These are phyloP conservation scores for Cacoxenus indagator DNA, from an alignment of 2,888 invertebrate genomes.

Conservation along the genomic window DNA sequence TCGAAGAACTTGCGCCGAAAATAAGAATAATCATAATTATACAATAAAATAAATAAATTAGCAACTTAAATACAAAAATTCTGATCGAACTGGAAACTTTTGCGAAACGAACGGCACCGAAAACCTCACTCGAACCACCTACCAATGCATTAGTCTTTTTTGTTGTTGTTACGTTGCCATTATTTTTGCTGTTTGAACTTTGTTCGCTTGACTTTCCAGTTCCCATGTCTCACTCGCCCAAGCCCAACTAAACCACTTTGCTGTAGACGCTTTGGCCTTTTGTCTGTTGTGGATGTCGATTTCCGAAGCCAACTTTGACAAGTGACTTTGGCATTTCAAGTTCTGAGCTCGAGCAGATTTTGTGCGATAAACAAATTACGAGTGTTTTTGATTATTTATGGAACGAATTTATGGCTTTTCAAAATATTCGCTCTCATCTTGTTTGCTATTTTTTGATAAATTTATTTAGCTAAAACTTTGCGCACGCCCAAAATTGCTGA, in stretches of 20 bases:
- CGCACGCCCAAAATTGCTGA: neutral
- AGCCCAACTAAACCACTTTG: neutral
- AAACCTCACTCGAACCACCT: neutral
- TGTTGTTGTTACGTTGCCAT: neutral
- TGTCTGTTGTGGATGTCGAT: neutral
- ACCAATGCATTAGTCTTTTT: too few relatives aligned
- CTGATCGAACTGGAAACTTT: neutral
- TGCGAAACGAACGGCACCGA: neutral
- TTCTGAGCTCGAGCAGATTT: neutral
- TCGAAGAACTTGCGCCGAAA: neutral
- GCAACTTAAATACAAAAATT: neutral
- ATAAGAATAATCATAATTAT: neutral
- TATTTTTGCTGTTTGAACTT: neutral
- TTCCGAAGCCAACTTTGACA: neutral
- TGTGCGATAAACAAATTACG: neutral
- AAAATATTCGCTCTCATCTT: neutral
- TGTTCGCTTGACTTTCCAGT: neutral
- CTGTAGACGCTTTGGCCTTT: neutral
- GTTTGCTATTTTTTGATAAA: neutral
- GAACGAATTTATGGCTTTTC: neutral
- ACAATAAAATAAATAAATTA: neutral
- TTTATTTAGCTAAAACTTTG: conserved; percentile 1
- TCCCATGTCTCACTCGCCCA: too few relatives aligned
- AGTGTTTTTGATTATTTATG: neutral
- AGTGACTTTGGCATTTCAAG: neutral